A percentile compares a stretch with the other conserved stretches of the same genome.
These are phyloP conservation scores for Cecidostiba fungosa DNA, from an alignment of 2,888 invertebrate species.

Conservation along the genomic window DNA sequence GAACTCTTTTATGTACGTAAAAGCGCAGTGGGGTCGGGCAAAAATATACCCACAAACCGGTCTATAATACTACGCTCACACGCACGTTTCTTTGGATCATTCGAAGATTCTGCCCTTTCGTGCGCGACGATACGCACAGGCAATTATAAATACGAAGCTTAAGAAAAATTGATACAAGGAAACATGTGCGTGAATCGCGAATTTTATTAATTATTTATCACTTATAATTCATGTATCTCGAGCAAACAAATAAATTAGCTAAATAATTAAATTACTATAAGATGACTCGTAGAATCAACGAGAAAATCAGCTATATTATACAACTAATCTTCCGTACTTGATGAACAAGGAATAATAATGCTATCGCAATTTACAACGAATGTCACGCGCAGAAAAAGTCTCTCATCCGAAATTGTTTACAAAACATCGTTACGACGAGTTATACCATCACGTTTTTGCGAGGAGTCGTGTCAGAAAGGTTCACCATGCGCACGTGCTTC, in stretches of 20 bases:
- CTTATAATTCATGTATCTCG: no score
- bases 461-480: neutral
- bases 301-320: no score
- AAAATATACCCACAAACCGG: slow-evolving; percentile 21
- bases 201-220: neutral
- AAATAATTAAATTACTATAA: neutral
- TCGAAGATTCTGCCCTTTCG: neutral
- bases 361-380: neutral
- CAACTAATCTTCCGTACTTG: neutral
- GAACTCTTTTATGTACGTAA: neutral
- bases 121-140: no score
- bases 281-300: no score
- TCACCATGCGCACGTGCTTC: neutral
- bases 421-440: neutral
- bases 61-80: neutral
- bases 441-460: neutral
- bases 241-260: no score
- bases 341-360: neutral
- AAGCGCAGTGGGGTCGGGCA: neutral
- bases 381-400: neutral
- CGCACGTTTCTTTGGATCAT: neutral
- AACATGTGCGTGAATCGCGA: neutral
- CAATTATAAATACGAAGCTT: neutral
- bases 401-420: neutral
- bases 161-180: neutral